Base-by-base conservation (phyloP, 35 echinoderm and acorn worm genomes). In the Apostichopus parvimensis region DNA sequence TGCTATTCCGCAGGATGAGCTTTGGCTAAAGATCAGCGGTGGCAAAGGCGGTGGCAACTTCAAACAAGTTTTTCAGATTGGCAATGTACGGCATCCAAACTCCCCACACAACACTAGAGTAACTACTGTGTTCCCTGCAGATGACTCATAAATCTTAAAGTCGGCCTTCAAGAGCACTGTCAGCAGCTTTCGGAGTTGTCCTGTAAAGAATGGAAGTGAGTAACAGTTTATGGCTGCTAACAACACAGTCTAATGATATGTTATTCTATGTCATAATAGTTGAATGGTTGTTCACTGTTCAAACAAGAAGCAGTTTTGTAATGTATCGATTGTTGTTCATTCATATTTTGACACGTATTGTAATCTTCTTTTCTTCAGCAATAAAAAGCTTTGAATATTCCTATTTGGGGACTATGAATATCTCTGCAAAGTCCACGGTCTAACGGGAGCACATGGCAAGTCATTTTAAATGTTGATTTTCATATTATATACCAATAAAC, bases 21-120 rank as follows among this genome's bases (percentile, higher is more conserved):
- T 98, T 4, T 98, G 91, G 96, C 15, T 98, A 0, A 98, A 98
- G 55, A 72, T 95, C 7, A 94, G 96, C 12, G 94, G 94, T 5
- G 94, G 92, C 55, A 91, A 98, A 82, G 93, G 96, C 4, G 93
- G 94, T 6, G 73, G 73, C 12, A 91, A 25, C 20, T 93, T 93
- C 26, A 97, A 97, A 73, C 26, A 93, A 58, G 54, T 92, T 13
- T 92, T 93, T 26, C 91, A 97, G 84, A 77, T 97, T 13, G 79
- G 14, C 15, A 97, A 97, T 87, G 88, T 98, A 6, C 54, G 24
- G 8, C n/a, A 79, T 15, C 94, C 96, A 11, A 98, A 98, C 77
- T 78, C 94, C 54, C 82, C 80, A 13, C 75, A 79, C 5, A 95
- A 98, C 61, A 95, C 96, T 9, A 45, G 89, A 15, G 79, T 95